A percentile compares a stretch with the other conserved stretches of the same genome.
Conservation (phyloP, 2,888 invertebrate species). For the Myopa testacea region DNA sequence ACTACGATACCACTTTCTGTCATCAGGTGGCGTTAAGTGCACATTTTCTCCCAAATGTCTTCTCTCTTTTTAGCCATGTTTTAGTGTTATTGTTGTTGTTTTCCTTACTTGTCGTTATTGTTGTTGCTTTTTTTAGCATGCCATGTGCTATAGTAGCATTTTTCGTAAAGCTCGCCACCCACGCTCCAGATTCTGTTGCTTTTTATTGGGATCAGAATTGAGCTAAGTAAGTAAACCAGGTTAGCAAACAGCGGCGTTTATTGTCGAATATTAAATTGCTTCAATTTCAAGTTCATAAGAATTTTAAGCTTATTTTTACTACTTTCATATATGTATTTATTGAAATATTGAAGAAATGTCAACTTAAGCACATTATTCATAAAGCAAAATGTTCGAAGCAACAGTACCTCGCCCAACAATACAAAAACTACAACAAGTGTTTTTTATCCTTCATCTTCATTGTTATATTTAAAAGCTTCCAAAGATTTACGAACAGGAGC, state of each 20-base stretch:
- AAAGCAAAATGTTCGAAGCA: not conserved
- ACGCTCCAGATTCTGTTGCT: not conserved
- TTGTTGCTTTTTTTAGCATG: conserved; percentile 7
- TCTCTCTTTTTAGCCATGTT: not conserved
- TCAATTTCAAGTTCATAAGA: too few species aligned
- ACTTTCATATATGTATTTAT: too few species aligned
- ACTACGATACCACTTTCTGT: not conserved
- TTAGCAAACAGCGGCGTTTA: not conserved
- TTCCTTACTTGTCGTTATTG: not conserved
- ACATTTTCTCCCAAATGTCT: conserved; percentile 7
- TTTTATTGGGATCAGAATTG: not conserved
- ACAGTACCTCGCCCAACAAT: not conserved
- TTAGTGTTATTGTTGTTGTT: conserved; percentile 3
- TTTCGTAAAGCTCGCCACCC: not conserved
- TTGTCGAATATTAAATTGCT: too few species aligned
- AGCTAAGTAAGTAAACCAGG: not conserved
- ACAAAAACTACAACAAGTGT: not conserved
- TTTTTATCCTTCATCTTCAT: conserved; percentile 3
- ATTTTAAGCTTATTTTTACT: too few species aligned
- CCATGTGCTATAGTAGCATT: not conserved
- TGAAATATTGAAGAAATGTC: too few species aligned
- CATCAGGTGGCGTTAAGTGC: conserved; percentile 30
- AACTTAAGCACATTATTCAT: too few species aligned
- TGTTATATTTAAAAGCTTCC: not conserved
- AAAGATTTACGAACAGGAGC: not conserved